Evolutionary conservation across 1,140 invertebrate genomes (phyloP).

Genomic region (Heliconius hewitsoni): DNA sequence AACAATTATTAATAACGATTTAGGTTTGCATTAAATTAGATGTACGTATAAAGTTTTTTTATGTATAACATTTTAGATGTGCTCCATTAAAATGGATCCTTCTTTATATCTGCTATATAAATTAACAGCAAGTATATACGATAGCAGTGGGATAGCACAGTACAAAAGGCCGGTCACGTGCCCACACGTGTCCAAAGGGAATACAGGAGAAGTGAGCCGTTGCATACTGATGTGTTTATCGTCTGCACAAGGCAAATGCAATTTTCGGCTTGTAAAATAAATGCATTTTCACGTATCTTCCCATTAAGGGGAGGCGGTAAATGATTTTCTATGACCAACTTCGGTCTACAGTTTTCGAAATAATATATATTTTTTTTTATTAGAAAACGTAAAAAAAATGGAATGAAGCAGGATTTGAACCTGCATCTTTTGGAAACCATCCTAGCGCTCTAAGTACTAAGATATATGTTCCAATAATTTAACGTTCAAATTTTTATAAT

Average conservation of each 20-base stretch:
- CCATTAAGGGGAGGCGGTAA: neutral
- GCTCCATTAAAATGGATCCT: neutral
- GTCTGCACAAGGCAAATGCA: slow-evolving; percentile 4
- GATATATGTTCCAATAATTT: too few relatives aligned
- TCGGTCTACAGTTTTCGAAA: neutral
- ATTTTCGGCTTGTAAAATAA: slow-evolving; percentile 14
- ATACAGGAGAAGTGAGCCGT: slow-evolving; percentile 22
- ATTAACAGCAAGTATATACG: slow-evolving; percentile 14
- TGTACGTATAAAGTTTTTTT: too few relatives aligned
- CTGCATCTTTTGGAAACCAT: too few relatives aligned
- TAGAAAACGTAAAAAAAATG: too few relatives aligned
- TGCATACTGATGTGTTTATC: slow-evolving; percentile 42
- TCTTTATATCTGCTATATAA: slow-evolving; percentile 28
- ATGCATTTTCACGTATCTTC: slow-evolving; percentile 1
- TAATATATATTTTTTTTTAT: too few relatives aligned
- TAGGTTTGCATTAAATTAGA: too few relatives aligned
- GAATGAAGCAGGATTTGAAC: too few relatives aligned
- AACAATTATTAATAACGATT: too few relatives aligned
- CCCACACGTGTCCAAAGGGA: slow-evolving; percentile 23
- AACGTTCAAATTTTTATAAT: too few relatives aligned
- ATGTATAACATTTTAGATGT: neutral
- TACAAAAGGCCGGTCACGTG: slow-evolving; percentile 38
- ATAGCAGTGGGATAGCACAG: neutral
- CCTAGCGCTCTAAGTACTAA: too few relatives aligned
- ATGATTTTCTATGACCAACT: neutral